Base-by-base conservation (phyloP, 2,113 vertebrate species). In the Regulus satrapa region DNA sequence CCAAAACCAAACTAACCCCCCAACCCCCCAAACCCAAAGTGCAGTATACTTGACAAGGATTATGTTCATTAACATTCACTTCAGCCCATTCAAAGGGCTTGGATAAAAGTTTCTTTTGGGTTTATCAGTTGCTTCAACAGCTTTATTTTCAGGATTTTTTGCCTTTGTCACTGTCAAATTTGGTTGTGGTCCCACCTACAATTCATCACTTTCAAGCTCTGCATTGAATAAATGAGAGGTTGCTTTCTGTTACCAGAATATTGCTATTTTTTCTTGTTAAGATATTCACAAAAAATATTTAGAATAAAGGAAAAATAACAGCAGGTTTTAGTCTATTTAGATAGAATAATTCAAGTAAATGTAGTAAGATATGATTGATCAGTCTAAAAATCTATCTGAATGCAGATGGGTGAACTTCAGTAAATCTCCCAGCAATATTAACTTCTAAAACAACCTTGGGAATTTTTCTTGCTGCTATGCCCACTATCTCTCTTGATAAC, bases 1-100 rank as follows among this genome's bases (percentile, higher is more conserved):
- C 5, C 11, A 5, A 58, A 26, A 51, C 41, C 18, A 17, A 1
- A 2, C 8, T 12, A 73, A 73, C 1, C 18, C 13, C 1, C 2
- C 8, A 18, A 73, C 63, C 1, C 3, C 6, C n/a, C n/a, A n/a
- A n/a, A n/a, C n/a, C n/a, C 21, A 19, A 80, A 32, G 17, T 64
- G 2, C 16, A n/a, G 8, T 52, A 63, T 26, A 48, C 8, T 48
- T 29, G 59, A 46, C 5, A 76, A 90, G 36, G 75, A 5, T 36
- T 46, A 31, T 10, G 15, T 51, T 32, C 31, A 48, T 43, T 45
- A 72, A 1, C 8, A 41, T 17, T 23, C 20, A 59, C 12, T 80
- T 52, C 69, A 69, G 6, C 4, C 5, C 2, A 14, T 43, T 77
- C 21, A 63, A 28, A 80, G 74, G 9, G 3, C 5, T 46, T 56